These are phyloP conservation scores for Melinaea marsaeus DNA, from an alignment of 2,888 invertebrate genomes.

Conservation along the genomic window DNA sequence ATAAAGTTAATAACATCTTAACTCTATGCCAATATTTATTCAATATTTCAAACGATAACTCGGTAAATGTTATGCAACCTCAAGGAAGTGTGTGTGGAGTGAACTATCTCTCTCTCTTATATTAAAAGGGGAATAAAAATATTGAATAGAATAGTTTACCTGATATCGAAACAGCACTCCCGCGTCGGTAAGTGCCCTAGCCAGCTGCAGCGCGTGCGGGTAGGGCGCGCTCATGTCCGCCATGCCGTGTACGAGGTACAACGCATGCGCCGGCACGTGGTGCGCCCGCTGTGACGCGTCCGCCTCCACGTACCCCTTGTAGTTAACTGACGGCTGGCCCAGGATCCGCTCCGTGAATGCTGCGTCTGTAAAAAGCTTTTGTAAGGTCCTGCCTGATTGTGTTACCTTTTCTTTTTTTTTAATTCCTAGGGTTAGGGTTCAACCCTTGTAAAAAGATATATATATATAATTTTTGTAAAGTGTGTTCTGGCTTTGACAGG, in stretches of 20 bases:
- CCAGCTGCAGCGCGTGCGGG: slow-evolving; percentile 93
- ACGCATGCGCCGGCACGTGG: slow-evolving; percentile 91
- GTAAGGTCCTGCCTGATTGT: not conserved
- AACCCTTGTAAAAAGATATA: too few relatives aligned
- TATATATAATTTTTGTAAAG: too few relatives aligned
- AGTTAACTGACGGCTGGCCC: slow-evolving; percentile 91
- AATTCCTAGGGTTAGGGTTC: too few relatives aligned
- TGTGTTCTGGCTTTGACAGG: too few relatives aligned
- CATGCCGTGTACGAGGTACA: slow-evolving; percentile 94
- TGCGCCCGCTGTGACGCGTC: slow-evolving; percentile 93
- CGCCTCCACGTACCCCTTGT: slow-evolving; percentile 93
- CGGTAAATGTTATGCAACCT: too few relatives aligned
- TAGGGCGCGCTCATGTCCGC: slow-evolving; percentile 96
- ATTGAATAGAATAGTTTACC: slow-evolving; percentile 69
- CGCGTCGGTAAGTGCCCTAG: slow-evolving; percentile 90
- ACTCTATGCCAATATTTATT: too few relatives aligned
- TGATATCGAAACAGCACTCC: slow-evolving; percentile 95
- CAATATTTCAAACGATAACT: too few relatives aligned
- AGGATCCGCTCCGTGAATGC: slow-evolving; percentile 97
- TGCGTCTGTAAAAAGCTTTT: slow-evolving; percentile 81
- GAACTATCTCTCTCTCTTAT: too few relatives aligned
- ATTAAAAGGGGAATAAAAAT: not conserved
- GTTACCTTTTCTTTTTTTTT: too few relatives aligned
- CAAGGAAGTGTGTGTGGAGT: not conserved
- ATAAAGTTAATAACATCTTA: too few relatives aligned